Evolutionary conservation across 2,797 vertebrate species (phyloP), one percentile per base, ranked within the genome.

Genomic region (Cynopterus sphinx): DNA sequence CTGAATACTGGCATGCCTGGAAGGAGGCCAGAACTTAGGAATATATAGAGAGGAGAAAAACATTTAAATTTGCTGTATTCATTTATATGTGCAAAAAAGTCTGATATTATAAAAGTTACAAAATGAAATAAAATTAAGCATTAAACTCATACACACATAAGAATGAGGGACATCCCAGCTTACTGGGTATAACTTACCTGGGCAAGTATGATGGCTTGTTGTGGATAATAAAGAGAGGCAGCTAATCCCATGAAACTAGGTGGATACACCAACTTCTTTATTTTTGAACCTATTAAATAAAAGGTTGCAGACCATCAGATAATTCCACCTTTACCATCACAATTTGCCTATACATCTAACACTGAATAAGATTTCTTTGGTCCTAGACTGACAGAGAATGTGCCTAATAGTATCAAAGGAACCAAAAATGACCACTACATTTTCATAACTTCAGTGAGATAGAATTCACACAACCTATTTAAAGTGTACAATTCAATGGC

Each of bases 151-250:
- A 85, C 9, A 51, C n/a, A 86, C n/a, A 74, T 19, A 84, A 91
- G 61, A 92, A 59, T 41, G 28, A 92, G 53, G 57, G 46, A 55
- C 28, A 90, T 13, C 53, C 16, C 43, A 61, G 59, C 59, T 88
- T 78, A 36, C 26, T 46, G 31, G n/a, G 71, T 90, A 36, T 94
- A 51, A 98, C 98, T 98, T 97, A 99, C 99, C 99, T 99, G 99
- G 39, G 98, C 98, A 87, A 99, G 67, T 9, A 98, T 73, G 1
- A 99, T 99, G 0, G 99, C 99, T 96, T 99, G 99, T 93, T 99
- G 99, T 85, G 99, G 99, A 97, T 99, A 99, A 97, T 99, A 99
- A 97, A 99, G 96, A 96, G 99, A 99, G 33, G 99, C 98, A 73
- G 98, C 99, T n/a, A 99, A 96, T 78, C 99, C 98, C 99, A 99